Evolutionary conservation across 2,888 invertebrate genomes (phyloP), one percentile per base, ranked within the genome.

Genomic region (Drosophila picticornis): DNA sequence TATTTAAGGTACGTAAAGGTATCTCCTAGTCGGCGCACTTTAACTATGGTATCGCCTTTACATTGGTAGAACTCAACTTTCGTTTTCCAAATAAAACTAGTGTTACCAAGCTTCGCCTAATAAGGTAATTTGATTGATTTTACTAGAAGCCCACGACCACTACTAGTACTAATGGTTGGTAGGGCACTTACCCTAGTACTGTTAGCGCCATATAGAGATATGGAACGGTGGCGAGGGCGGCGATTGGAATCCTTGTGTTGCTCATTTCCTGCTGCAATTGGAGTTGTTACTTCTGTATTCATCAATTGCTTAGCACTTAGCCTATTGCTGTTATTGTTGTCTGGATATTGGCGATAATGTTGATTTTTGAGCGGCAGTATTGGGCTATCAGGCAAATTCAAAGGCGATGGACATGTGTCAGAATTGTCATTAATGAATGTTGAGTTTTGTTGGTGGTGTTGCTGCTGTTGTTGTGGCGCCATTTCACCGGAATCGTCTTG

Each of bases 401-500:
- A 77, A 68, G 91, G 77, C 67, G 91, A 88, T 65, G 90, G 90
- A 83, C 88, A 86, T 63, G 77, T 87, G 83, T 84, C 82, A 69
- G 90, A 83, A 84, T 91, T 91, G 82, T 91, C 91, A 82, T 88
- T 81, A 73, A 92, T 91, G 73, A 93, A 88, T 62, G 93, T 93
- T 63, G 93, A 93, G 83, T 93, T 93, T 77, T 92, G 92, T 77
- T 84, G 84, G 46, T 75, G 69, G 61, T 79, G 57, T 52, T 68
- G 61, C n/a, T 67, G 60, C 27, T 55, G 64, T 59, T 55, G 59
- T 36, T 91, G 91, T 63, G 91, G 90, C 76, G 92, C 91, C 93
- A 92, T 92, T 40, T 67, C 68, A 59, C 27, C 51, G 59, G 70
- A 69, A 63, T 63, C 52, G 62, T 70, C 60, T 46, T 22, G 58